phyloP scores from a whole-genome alignment of 2,888 invertebrate genomes.

The Gerris lacustris region DNA sequence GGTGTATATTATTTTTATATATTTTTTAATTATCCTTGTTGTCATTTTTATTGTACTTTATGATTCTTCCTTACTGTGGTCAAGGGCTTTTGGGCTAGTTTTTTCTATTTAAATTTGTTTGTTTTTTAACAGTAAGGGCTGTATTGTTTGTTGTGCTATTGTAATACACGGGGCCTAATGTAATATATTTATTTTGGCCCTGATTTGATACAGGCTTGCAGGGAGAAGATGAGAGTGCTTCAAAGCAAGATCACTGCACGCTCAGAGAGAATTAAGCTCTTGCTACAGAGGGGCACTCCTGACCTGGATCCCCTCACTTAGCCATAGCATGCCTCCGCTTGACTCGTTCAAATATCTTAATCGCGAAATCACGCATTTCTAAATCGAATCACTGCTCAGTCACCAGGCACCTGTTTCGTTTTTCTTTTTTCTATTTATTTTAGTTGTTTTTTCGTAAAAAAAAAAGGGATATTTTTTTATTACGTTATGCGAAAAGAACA shows the following conservation, averaged over 20 bases:
- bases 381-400: not conserved
- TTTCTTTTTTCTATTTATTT: not conserved
- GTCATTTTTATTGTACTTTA: no score
- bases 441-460: not conserved
- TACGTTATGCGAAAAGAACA: not conserved
- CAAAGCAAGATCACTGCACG: slow-evolving; percentile 79
- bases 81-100: no score
- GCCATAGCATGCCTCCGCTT: not conserved
- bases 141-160: no score
- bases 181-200: not conserved
- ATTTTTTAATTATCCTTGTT: no score
- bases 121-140: no score
- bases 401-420: not conserved
- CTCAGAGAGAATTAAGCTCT: slow-evolving; percentile 74
- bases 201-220: slow-evolving; percentile 51
- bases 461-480: not conserved
- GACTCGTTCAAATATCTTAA: not conserved
- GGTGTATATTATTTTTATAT: no score
- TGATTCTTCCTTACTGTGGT: no score
- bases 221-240: slow-evolving; percentile 71
- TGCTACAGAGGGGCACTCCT: slow-evolving; percentile 76
- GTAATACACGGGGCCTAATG: no score
- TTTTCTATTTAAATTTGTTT: no score
- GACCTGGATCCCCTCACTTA: slow-evolving; percentile 51
- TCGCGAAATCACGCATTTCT: not conserved